Evolutionary conservation across 2,113 vertebrate genomes (phyloP).

Genomic region (Psammodynastes pulverulentus): DNA sequence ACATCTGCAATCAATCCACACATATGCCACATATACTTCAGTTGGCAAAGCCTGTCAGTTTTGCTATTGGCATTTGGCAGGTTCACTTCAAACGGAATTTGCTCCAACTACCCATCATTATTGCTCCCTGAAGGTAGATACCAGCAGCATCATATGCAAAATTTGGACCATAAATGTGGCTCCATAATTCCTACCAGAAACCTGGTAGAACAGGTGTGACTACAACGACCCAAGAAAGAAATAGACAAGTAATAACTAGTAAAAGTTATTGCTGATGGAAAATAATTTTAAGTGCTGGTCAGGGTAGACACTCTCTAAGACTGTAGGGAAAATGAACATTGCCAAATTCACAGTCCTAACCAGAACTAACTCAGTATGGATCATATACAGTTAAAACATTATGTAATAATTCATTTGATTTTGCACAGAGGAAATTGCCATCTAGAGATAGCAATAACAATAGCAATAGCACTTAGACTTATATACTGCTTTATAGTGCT

Average conservation of each 20-base stretch:
- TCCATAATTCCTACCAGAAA: neutral
- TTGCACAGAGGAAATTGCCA: neutral
- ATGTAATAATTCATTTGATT: neutral
- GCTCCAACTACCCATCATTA: slow-evolving; percentile 1
- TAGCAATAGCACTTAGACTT: no score
- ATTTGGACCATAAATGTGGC: slow-evolving; percentile 3
- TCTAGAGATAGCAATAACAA: no score
- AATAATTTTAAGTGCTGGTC: neutral
- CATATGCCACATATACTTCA: neutral
- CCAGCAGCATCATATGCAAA: slow-evolving; percentile 11
- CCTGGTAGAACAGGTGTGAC: slow-evolving; percentile 11
- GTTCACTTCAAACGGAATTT: neutral
- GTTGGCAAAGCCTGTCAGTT: neutral
- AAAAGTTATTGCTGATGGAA: neutral
- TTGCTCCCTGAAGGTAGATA: neutral
- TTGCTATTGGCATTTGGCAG: neutral
- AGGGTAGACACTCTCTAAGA: neutral
- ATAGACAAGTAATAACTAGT: slow-evolving; percentile 9
- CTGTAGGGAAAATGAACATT: neutral
- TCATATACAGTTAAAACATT: neutral
- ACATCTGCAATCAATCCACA: neutral
- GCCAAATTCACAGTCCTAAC: neutral
- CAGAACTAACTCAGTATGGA: neutral
- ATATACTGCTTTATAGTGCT: no score
- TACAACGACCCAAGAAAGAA: neutral